Conservation (phyloP, 2,888 invertebrate species). For the Axea sp. region DNA sequence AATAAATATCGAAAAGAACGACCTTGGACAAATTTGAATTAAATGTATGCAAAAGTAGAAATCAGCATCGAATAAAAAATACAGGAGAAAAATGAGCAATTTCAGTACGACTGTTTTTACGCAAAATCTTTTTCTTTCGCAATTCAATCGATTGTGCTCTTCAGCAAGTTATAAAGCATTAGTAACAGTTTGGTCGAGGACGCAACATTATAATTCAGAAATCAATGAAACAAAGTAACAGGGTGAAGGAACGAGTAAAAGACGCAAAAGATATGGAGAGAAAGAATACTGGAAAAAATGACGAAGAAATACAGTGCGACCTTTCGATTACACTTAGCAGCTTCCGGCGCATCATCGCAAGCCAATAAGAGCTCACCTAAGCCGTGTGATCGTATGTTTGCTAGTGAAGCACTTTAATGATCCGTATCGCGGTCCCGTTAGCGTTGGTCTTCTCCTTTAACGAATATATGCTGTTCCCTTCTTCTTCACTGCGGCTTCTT, state of each 20-base stretch:
- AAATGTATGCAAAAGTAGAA: too few species aligned
- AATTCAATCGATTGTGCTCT: conserved; percentile 1
- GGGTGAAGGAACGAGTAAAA: neutral
- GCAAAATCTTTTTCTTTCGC: conserved; percentile 2
- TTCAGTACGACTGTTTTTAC: too few species aligned
- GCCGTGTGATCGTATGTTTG: conserved; percentile 60
- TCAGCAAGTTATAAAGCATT: conserved; percentile 14
- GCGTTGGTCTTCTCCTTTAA: conserved; percentile 63
- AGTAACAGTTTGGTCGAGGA: conserved; percentile 10
- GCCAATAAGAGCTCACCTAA: conserved; percentile 41
- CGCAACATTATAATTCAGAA: conserved; percentile 14
- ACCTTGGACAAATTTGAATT: too few species aligned
- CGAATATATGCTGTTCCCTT: conserved; percentile 50
- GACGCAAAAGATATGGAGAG: neutral
- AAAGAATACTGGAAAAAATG: neutral
- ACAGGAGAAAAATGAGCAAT: too few species aligned
- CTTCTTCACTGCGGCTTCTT: conserved; percentile 49
- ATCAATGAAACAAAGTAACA: conserved; percentile 19
- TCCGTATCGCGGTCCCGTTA: conserved; percentile 74
- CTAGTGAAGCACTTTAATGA: conserved; percentile 70
- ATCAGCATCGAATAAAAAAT: too few species aligned
- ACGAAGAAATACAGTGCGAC: conserved; percentile 26
- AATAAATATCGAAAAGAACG: too few species aligned
- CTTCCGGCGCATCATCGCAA: conserved; percentile 58
- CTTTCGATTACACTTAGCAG: conserved; percentile 56